Evolutionary conservation across 2,797 vertebrate genomes (phyloP).

Genomic region (Acrocephalus scirpaceus): DNA sequence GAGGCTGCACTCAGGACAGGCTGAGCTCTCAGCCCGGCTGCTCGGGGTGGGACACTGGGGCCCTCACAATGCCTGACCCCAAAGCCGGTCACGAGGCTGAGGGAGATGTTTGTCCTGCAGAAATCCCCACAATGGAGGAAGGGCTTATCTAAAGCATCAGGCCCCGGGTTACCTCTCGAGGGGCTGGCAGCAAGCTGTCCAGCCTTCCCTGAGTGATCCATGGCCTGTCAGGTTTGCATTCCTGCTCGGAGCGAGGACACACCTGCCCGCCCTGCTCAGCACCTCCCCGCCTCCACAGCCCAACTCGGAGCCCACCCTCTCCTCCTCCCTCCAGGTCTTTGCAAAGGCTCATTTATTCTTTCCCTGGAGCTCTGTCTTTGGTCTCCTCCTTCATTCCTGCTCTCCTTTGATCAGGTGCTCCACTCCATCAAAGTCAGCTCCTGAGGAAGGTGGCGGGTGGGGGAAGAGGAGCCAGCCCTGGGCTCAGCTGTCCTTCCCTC

Average conservation of each 20-base stretch:
- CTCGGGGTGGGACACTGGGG: background rate
- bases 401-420: conserved; percentile 41
- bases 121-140: conserved; percentile 5
- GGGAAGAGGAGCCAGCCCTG: conserved; percentile 15
- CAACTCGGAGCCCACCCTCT: background rate
- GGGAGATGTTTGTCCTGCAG: conserved; percentile 17
- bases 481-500: background rate
- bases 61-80: conserved; percentile 1
- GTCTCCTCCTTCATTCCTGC: conserved; percentile 56
- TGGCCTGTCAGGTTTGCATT: conserved; percentile 48
- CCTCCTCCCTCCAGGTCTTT: conserved; percentile 14
- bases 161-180: conserved; percentile 16
- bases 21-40: conserved; percentile 2
- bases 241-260: conserved; percentile 19
- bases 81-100: background rate
- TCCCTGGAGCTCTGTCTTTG: conserved; percentile 49
- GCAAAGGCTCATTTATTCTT: conserved; percentile 52
- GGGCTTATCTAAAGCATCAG: conserved; percentile 35
- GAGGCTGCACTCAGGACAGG: conserved; percentile 29
- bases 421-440: conserved; percentile 21
- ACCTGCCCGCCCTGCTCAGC: background rate
- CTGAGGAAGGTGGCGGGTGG: background rate
- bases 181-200: conserved; percentile 18
- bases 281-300: background rate
- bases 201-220: conserved; percentile 26